Evolutionary conservation across 2,113 vertebrate genomes (phyloP).

Genomic region (Silurus asotus): DNA sequence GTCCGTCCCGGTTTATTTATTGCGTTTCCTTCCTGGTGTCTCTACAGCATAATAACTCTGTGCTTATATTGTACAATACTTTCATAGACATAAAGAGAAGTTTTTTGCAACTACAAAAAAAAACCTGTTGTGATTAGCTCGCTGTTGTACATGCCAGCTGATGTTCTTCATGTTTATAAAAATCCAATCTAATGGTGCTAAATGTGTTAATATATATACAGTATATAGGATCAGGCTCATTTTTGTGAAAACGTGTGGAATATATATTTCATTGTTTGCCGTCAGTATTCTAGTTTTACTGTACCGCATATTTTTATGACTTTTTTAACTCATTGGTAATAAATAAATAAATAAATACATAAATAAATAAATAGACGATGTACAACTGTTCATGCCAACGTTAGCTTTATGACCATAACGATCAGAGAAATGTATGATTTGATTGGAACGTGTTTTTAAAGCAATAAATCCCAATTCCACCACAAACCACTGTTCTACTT

Average conservation of each 20-base stretch:
- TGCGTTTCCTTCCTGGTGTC: background rate
- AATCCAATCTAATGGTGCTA: constrained; percentile 15
- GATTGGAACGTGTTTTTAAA: constrained; percentile 9
- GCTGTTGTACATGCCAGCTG: constrained; percentile 13
- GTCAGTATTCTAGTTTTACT: background rate
- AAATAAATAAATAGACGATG: background rate
- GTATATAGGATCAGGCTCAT: background rate
- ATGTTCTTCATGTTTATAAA: constrained; percentile 12
- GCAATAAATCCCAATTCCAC: constrained; percentile 27
- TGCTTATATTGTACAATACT: background rate
- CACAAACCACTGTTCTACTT: background rate
- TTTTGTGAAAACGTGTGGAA: constrained; percentile 17
- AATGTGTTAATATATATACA: background rate
- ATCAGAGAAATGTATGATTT: background rate
- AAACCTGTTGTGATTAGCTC: background rate
- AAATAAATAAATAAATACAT: background rate
- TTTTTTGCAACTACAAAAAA: background rate
- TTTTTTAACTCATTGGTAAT: background rate
- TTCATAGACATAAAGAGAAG: background rate
- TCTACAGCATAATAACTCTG: background rate
- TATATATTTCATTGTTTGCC: background rate
- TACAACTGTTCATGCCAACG: background rate
- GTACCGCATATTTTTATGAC: background rate
- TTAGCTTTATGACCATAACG: background rate
- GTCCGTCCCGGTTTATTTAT: constrained; percentile 19